Evolutionary conservation across 2,797 vertebrate genomes (phyloP).

Genomic region (Hypotaenidia okinawae): DNA sequence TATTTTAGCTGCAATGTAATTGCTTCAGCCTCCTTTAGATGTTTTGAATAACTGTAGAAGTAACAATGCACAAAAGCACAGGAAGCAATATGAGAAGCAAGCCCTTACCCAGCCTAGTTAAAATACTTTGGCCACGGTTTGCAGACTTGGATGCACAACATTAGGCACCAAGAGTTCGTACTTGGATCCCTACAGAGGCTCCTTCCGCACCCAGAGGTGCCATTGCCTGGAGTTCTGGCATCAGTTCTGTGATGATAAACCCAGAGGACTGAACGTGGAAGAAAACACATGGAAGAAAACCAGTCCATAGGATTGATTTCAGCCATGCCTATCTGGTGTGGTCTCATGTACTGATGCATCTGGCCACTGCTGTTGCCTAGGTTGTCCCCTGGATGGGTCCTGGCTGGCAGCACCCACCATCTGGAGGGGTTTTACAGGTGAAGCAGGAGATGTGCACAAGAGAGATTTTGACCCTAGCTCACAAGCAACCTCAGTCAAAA

Average conservation of each 20-base stretch:
- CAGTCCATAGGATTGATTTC: fast-evolving
- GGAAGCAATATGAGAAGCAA: slow-evolving; percentile 68
- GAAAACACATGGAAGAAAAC: background rate
- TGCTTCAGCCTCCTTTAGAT: slow-evolving; percentile 71
- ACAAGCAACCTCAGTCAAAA: background rate
- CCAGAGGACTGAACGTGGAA: background rate
- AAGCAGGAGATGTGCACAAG: background rate
- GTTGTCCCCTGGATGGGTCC: background rate
- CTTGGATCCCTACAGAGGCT: background rate
- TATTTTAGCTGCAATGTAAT: slow-evolving; percentile 63
- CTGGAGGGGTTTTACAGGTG: background rate
- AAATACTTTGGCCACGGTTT: slow-evolving; percentile 44
- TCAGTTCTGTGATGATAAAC: fast-evolving
- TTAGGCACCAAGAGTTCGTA: background rate
- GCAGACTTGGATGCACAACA: background rate
- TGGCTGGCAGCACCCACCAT: background rate
- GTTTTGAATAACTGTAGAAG: slow-evolving; percentile 63
- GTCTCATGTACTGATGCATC: background rate
- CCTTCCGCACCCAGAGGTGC: background rate
- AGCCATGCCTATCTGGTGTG: background rate
- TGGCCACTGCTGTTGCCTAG: background rate
- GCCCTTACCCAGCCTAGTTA: slow-evolving; percentile 24
- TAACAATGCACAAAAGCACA: slow-evolving; percentile 73
- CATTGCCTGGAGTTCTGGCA: background rate
- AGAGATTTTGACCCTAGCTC: background rate